A percentile compares a stretch with the other conserved stretches of the same genome.
These are phyloP conservation scores for Nothoprocta pentlandii DNA, from an alignment of 2,113 vertebrate species.

Conservation along the genomic window DNA sequence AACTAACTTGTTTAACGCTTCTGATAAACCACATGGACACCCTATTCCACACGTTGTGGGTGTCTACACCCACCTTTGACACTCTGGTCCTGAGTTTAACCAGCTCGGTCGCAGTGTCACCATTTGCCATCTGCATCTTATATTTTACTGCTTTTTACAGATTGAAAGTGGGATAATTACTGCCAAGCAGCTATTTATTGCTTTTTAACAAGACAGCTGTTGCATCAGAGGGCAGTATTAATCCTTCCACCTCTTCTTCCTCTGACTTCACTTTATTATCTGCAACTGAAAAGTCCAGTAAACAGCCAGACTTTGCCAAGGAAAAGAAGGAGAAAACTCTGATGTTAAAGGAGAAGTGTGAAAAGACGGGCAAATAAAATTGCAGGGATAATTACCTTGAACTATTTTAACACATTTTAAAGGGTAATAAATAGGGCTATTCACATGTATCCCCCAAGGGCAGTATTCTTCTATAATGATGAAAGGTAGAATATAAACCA, in stretches of 20 bases:
- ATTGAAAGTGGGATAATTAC: not conserved
- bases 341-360: not conserved
- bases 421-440: slow-evolving; percentile 27
- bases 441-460: not conserved
- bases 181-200: not conserved
- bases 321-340: not conserved
- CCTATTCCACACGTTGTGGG: not conserved
- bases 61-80: not conserved
- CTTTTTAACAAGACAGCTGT: not conserved
- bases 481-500: slow-evolving; percentile 12
- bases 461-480: not conserved
- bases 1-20: not conserved
- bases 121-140: not conserved
- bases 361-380: slow-evolving; percentile 10
- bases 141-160: not conserved
- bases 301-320: not conserved
- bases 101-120: not conserved
- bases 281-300: not conserved
- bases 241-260: not conserved
- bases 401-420: slow-evolving; percentile 26
- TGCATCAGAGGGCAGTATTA: not conserved
- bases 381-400: slow-evolving; percentile 5
- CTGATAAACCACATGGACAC: not conserved
- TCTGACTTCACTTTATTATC: not conserved
- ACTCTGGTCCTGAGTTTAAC: not conserved